Conservation (phyloP, 2,888 invertebrate species). For the Tanytarsus gracilentus region DNA sequence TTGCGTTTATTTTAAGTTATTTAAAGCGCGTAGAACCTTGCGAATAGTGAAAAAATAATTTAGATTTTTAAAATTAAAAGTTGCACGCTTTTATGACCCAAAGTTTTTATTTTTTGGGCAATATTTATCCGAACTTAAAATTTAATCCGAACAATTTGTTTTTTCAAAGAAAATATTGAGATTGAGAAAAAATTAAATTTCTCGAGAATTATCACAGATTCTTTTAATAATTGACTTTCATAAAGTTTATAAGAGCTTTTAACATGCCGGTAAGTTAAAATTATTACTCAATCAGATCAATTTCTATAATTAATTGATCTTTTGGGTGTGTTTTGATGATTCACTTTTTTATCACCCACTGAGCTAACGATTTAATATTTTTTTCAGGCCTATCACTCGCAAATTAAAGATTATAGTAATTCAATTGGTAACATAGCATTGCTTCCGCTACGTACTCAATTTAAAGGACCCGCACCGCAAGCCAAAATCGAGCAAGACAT, state of each 20-base stretch:
- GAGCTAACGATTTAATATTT: background rate
- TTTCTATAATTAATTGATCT: background rate
- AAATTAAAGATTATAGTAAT: conserved; percentile 62
- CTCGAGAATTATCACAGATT: too few relatives aligned
- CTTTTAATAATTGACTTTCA: background rate
- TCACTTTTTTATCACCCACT: conserved; percentile 1
- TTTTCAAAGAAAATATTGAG: too few relatives aligned
- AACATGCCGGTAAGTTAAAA: conserved; percentile 17
- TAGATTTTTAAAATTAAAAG: background rate
- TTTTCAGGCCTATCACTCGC: conserved; percentile 90
- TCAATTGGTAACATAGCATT: conserved; percentile 88
- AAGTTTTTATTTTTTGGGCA: too few relatives aligned
- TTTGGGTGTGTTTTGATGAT: conserved; percentile 16
- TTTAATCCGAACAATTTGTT: too few relatives aligned
- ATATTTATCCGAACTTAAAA: too few relatives aligned
- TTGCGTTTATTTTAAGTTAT: background rate
- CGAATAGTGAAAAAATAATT: background rate
- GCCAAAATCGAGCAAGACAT: conserved; percentile 72
- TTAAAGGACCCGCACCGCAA: conserved; percentile 81
- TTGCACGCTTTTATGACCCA: too few relatives aligned
- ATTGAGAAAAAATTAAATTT: too few relatives aligned
- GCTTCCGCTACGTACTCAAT: conserved; percentile 80
- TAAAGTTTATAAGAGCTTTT: background rate
- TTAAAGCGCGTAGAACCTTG: background rate
- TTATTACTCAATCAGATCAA: background rate